These are phyloP conservation scores for Spisula subtruncata DNA, from an alignment of 2,888 invertebrate genomes.

Conservation along the genomic window DNA sequence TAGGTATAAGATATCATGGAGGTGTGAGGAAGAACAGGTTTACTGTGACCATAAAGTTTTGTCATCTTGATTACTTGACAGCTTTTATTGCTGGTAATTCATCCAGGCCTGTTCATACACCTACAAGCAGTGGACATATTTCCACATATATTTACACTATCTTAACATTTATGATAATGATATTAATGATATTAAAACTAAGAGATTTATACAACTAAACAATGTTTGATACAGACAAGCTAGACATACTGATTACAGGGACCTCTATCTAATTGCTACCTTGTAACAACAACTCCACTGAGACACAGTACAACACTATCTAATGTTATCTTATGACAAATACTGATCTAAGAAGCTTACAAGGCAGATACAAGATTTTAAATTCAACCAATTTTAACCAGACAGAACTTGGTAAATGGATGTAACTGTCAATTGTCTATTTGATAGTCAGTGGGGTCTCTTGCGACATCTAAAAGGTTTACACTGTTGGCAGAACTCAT, in stretches of 20 bases:
- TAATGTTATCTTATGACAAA: background rate
- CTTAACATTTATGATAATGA: background rate
- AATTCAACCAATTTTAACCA: too few relatives aligned
- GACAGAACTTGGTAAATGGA: too few relatives aligned
- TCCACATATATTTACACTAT: background rate
- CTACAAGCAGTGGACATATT: background rate
- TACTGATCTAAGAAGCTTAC: background rate
- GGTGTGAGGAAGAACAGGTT: background rate
- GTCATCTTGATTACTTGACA: slow-evolving; percentile 11
- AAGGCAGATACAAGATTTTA: background rate
- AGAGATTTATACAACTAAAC: background rate
- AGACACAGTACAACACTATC: background rate
- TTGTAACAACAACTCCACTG: background rate
- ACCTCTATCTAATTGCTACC: background rate
- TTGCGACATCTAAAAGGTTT: too few relatives aligned
- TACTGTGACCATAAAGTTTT: background rate
- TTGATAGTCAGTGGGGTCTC: too few relatives aligned
- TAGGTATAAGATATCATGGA: background rate
- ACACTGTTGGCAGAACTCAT: too few relatives aligned
- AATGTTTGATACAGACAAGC: background rate
- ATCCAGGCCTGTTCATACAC: background rate
- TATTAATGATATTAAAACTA: background rate
- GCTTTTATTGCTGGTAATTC: background rate
- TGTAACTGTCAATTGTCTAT: too few relatives aligned
- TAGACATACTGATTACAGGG: background rate